phyloP scores from a whole-genome alignment of 1,140 invertebrate species.

The Helicoverpa zea region DNA sequence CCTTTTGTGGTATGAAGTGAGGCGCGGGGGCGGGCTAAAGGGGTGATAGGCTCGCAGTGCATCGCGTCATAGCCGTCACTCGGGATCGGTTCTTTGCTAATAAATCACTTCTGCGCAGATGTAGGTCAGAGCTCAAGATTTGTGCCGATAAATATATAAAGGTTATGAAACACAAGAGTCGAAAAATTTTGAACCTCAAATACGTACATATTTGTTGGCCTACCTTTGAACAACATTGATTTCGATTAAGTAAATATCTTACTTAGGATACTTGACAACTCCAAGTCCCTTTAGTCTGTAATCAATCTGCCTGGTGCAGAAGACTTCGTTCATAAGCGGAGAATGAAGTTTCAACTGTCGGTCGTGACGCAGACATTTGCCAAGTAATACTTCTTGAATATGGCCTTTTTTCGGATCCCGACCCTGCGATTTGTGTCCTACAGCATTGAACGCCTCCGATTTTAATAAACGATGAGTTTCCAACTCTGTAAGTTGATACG shows the following conservation, averaged over 20 bases:
- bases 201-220: no score
- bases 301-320: conserved; percentile 10
- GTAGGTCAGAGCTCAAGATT: no score
- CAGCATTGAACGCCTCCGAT: neutral
- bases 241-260: neutral
- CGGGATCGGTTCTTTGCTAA: no score
- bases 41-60: no score
- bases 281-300: conserved; percentile 1
- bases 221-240: no score
- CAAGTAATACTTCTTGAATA: neutral
- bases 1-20: no score
- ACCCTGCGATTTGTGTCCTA: neutral
- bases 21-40: no score
- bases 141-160: no score
- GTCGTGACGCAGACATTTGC: neutral
- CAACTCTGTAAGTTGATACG: neutral
- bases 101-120: no score
- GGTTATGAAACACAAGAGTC: no score
- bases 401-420: neutral
- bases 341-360: neutral
- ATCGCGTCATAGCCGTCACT: no score
- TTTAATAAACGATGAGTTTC: conserved; percentile 15
- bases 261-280: conserved; percentile 10
- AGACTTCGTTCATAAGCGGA: conserved; percentile 6
- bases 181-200: no score